Percentiles rank a stretch among this genome's conserved stretches.
These are phyloP conservation scores for Tragelaphus eurycerus DNA, from an alignment of 2,797 vertebrate genomes.

Conservation along the genomic window DNA sequence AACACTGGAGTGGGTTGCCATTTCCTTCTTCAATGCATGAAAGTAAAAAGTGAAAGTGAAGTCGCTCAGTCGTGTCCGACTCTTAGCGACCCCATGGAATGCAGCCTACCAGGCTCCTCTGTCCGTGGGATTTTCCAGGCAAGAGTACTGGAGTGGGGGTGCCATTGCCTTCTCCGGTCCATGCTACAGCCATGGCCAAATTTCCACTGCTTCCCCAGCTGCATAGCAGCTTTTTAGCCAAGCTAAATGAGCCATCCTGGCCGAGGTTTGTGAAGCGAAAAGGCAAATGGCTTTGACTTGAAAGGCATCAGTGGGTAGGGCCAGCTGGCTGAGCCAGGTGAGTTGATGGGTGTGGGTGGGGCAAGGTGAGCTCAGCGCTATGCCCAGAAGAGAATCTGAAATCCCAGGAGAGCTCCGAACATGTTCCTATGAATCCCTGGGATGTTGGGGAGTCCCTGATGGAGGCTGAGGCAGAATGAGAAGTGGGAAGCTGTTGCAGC, in stretches of 20 bases:
- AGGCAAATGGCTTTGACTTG: background rate
- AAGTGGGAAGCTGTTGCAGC: too few relatives aligned
- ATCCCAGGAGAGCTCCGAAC: background rate
- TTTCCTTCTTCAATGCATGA: too few relatives aligned
- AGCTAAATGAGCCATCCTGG: background rate
- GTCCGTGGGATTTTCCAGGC: too few relatives aligned
- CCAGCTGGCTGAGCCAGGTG: background rate
- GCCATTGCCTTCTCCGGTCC: background rate
- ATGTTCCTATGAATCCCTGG: background rate
- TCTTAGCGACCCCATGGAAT: too few relatives aligned
- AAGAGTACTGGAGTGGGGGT: too few relatives aligned
- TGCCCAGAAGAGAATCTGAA: background rate
- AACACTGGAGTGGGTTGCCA: too few relatives aligned
- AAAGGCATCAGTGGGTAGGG: background rate
- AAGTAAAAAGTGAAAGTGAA: too few relatives aligned
- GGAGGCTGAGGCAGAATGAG: background rate
- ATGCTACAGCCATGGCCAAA: background rate
- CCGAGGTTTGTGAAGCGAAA: background rate
- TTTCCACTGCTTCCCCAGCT: background rate
- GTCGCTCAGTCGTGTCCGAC: too few relatives aligned
- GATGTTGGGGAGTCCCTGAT: background rate
- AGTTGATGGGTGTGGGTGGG: background rate
- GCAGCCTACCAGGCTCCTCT: too few relatives aligned
- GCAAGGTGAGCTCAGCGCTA: background rate
- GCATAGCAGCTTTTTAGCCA: background rate